phyloP scores from a whole-genome alignment of 2,888 invertebrate genomes.

The Melinaea menophilus region DNA sequence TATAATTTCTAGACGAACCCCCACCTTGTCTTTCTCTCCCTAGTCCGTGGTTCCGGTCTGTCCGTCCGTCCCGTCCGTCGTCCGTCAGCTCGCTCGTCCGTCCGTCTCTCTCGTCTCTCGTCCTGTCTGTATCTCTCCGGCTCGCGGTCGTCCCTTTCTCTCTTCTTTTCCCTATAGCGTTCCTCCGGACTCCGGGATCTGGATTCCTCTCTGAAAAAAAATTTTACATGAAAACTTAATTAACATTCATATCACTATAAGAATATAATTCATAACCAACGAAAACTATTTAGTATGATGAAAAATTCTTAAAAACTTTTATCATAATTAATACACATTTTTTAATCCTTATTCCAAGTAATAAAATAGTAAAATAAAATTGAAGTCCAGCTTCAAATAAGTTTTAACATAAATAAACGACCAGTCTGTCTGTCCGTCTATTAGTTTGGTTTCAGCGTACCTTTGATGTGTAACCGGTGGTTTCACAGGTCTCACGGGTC shows the following conservation, averaged over 20 bases:
- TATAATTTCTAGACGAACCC: background rate
- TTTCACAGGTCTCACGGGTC: slow-evolving; percentile 52
- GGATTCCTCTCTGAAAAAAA: slow-evolving; percentile 41
- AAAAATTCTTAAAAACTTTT: no score
- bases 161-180: slow-evolving; percentile 46
- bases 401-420: no score
- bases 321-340: no score
- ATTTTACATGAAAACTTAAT: background rate
- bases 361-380: no score
- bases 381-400: no score
- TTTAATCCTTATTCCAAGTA: no score
- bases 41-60: slow-evolving; percentile 18
- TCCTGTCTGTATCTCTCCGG: slow-evolving; percentile 31
- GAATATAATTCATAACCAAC: no score
- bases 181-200: slow-evolving; percentile 51
- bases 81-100: slow-evolving; percentile 22
- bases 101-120: slow-evolving; percentile 23
- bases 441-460: slow-evolving; percentile 17
- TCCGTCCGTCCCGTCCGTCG: slow-evolving; percentile 14
- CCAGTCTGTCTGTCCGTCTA: no score
- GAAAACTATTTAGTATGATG: no score
- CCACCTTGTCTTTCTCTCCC: slow-evolving; percentile 55
- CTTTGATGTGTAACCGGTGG: slow-evolving; percentile 35
- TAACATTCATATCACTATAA: no score
- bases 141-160: slow-evolving; percentile 34